Base-by-base conservation (phyloP, 2,888 invertebrate species). In the Drosophila fulvimacula region DNA sequence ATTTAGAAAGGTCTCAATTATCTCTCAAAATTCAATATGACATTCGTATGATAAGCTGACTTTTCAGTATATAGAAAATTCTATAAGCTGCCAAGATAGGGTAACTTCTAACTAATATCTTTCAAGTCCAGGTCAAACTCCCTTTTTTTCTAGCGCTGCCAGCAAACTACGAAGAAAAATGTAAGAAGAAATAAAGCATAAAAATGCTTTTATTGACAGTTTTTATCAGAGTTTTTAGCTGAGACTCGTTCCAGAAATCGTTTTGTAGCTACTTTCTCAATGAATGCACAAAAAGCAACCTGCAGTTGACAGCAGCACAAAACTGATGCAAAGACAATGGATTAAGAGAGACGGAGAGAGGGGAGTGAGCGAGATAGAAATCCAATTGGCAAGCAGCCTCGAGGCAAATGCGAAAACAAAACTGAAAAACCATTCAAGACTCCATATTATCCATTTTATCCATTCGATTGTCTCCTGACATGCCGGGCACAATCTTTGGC, bases 121-220 rank as follows among this genome's bases (percentile, higher is more conserved):
- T 9, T 30, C 30, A 30, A 10, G 30, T 10, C 2, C 10, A 10
- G 30, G 30, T 10, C 30, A 10, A 10, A 10, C 10, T 30, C 30
- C 5, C 24, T 65, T 13, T 7, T 65, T 17, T 44, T 59, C 30
- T 38, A 46, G 39, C 42, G 13, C 49, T 69, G 68, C 51, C 53
- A 72, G 66, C 44, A 13, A 34, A 41, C 15, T 49, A 48, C 19
- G 58, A 49, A 59, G 63, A 74, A 73, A 77, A 82, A 59, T 61
- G 63, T 34, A 57, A 69, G 68, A 66, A 70, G 71, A 84, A 71
- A 80, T 59, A 86, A 73, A 82, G 80, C 81, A 78, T 80, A 71
- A 82, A 82, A 88, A 73, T 80, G 74, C 78, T 71, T 81, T 83
- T 86, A 87, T 86, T 81, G 78, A 72, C 87, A 75, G 70, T 78